A percentile compares a stretch with the other conserved stretches of the same genome.
phyloP scores from a whole-genome alignment of 2,888 invertebrate genomes.

The Eupithecia tripunctaria region DNA sequence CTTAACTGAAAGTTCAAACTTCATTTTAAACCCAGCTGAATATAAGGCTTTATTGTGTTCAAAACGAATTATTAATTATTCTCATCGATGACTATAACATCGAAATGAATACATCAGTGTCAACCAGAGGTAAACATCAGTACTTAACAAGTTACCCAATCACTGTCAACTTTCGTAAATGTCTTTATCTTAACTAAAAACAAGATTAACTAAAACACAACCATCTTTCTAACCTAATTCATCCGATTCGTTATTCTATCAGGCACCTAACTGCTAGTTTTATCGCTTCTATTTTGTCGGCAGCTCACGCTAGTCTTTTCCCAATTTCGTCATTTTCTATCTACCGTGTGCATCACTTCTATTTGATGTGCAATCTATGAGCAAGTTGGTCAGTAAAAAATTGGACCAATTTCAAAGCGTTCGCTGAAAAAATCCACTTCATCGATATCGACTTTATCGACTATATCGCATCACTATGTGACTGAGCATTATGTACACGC shows the following conservation, averaged over 20 bases:
- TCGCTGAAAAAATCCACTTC: slow-evolving; percentile 52
- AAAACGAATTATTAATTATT: slow-evolving; percentile 13
- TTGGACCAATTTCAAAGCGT: slow-evolving; percentile 71
- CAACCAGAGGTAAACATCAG: slow-evolving; percentile 16
- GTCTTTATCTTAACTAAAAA: slow-evolving; percentile 40
- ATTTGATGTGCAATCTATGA: slow-evolving; percentile 75
- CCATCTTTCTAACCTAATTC: slow-evolving; percentile 42
- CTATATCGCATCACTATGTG: slow-evolving; percentile 58
- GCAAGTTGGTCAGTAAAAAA: slow-evolving; percentile 71
- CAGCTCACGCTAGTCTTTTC: slow-evolving; percentile 73
- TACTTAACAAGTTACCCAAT: slow-evolving; percentile 14
- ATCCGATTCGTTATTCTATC: slow-evolving; percentile 42
- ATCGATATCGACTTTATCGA: slow-evolving; percentile 42
- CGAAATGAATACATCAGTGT: slow-evolving; percentile 19
- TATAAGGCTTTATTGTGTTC: slow-evolving; percentile 14
- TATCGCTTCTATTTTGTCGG: slow-evolving; percentile 59
- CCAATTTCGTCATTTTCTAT: slow-evolving; percentile 58
- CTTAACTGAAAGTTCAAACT: slow-evolving; percentile 14
- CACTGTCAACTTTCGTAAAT: slow-evolving; percentile 24
- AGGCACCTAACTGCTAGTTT: slow-evolving; percentile 53
- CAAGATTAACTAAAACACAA: slow-evolving; percentile 44
- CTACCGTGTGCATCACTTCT: slow-evolving; percentile 73
- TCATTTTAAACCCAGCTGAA: slow-evolving; percentile 20
- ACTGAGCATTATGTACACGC: slow-evolving; percentile 71
- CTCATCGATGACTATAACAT: slow-evolving; percentile 16